Base-by-base conservation (phyloP, 2,113 vertebrate genomes). In the Lampris incognitus region DNA sequence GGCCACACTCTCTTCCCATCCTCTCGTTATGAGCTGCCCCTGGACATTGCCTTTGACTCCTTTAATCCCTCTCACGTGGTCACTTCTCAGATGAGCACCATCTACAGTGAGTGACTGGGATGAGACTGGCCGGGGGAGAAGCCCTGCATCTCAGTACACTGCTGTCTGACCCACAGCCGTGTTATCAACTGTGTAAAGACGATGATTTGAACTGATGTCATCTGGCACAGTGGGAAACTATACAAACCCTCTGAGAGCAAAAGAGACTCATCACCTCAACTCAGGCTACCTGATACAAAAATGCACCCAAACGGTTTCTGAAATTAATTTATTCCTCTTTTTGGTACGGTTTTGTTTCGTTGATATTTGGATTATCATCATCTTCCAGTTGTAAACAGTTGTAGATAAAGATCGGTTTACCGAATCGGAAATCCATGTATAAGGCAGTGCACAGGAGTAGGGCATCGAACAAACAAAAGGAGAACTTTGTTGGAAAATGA, bases 11-110 rank as follows among this genome's bases (percentile, higher is more conserved):
- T 95, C 41, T 97, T 97, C 89, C 96, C 94, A 76, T 83, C 92
- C 9, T 85, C 95, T 0, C 94, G 94, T 7, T 99, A 96, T 7
- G 97, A 99, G 78, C 87, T 97, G 86, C 97, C 97, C 72, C 88
- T 98, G 83, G 97, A 99, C 40, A 91, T 96, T 88, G 84, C 92
- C 81, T 99, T 97, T 50, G 97, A 99, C 79, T 83, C 96, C 72
- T 99, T 96, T 76, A 52, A 92, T 0, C 87, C 89, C 1, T 87
- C 94, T n/a, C 96, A 96, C 55, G 90, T 89, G 74, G 90, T 96
- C 5, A 87, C 91, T 24, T 79, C 96, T 40, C 97, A 97, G 85
- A 95, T 98, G 87, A 93, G 92, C 0, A 64, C 93, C 64, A 94
- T 98, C 74, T 99, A 95, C 85, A 94, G 87, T 1, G 95, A 96